These are phyloP conservation scores for Yoshiicerus persimilis DNA, from an alignment of 1,140 invertebrate species.

Conservation along the genomic window DNA sequence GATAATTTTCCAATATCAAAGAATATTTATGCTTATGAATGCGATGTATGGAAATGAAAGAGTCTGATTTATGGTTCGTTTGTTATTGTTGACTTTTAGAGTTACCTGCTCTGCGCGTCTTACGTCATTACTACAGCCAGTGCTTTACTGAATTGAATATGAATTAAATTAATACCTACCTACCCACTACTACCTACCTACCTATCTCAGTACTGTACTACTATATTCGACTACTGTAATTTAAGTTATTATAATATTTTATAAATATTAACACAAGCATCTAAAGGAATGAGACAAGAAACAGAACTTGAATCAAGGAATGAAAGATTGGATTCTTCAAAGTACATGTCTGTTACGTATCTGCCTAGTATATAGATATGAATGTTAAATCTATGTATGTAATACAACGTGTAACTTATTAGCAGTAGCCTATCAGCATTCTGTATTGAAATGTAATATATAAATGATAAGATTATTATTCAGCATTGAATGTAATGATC, in stretches of 20 bases:
- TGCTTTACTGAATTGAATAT: constrained; percentile 18
- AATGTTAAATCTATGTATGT: neutral
- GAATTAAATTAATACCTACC: constrained; percentile 10
- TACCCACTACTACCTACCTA: neutral
- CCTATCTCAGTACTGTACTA: neutral
- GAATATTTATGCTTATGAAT: neutral
- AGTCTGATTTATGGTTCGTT: neutral
- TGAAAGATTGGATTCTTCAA: neutral
- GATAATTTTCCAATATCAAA: neutral
- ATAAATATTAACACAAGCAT: neutral
- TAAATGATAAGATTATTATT: constrained; percentile 3
- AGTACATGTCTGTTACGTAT: neutral
- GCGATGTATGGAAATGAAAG: neutral
- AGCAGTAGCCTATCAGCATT: neutral
- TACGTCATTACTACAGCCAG: constrained; percentile 18
- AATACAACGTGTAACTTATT: neutral
- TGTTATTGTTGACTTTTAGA: constrained; percentile 13
- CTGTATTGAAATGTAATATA: neutral
- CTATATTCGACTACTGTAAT: neutral
- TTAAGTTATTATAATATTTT: neutral
- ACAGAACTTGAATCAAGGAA: neutral
- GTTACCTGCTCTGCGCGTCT: constrained; percentile 16
- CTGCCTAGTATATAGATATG: neutral
- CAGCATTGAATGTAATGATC: neutral
- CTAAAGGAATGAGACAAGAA: neutral